A percentile compares a stretch with the other conserved stretches of the same genome.
phyloP scores from a whole-genome alignment of 2,888 invertebrate genomes.

The Exocentrus adspersus region DNA sequence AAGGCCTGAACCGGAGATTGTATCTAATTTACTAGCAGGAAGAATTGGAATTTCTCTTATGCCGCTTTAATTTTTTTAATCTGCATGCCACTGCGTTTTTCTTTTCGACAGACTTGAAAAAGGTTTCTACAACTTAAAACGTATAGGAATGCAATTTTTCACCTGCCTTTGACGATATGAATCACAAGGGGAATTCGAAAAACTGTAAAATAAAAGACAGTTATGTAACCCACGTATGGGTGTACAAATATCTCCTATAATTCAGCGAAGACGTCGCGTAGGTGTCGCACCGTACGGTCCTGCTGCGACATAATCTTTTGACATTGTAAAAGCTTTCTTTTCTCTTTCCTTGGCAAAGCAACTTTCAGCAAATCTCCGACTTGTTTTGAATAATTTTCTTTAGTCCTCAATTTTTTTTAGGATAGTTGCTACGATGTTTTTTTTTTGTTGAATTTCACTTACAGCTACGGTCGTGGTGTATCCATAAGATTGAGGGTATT shows the following conservation, averaged over 20 bases:
- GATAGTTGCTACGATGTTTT: background rate
- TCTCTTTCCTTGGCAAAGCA: constrained; percentile 20
- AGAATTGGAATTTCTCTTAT: too few species aligned
- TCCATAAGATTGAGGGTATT: constrained; percentile 17
- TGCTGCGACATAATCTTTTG: constrained; percentile 33
- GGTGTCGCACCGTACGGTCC: constrained; percentile 32
- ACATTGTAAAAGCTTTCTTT: constrained; percentile 25
- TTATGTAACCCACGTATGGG: constrained; percentile 4
- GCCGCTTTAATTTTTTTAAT: too few species aligned
- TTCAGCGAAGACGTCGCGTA: constrained; percentile 30
- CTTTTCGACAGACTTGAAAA: too few species aligned
- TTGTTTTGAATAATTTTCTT: too few species aligned
- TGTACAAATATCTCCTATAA: constrained; percentile 20
- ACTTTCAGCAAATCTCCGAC: background rate
- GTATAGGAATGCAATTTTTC: too few species aligned
- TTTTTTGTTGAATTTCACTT: constrained; percentile 9
- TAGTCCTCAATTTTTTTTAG: too few species aligned
- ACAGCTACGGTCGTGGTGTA: constrained; percentile 17
- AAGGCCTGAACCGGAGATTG: constrained; percentile 31
- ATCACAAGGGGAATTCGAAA: background rate
- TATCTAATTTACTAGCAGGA: too few species aligned
- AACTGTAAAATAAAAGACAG: background rate
- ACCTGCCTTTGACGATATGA: too few species aligned
- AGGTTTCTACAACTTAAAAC: too few species aligned
- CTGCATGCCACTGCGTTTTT: too few species aligned